phyloP scores from a whole-genome alignment of 1,140 invertebrate genomes.

The Listronotus oregonensis region DNA sequence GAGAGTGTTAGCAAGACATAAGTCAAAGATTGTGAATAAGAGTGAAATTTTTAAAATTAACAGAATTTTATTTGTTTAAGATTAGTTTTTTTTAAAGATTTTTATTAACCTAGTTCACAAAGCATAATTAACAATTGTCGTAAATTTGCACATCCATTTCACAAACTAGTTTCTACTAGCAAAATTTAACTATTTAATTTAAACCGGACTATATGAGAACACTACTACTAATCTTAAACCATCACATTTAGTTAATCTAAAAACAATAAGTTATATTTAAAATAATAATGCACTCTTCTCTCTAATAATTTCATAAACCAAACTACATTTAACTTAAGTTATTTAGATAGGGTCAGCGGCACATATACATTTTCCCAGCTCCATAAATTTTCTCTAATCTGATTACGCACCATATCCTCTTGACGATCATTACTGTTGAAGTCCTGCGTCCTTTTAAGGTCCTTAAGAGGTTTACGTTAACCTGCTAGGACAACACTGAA shows the following conservation, averaged over 20 bases:
- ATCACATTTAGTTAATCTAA: not conserved
- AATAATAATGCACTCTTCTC: slow-evolving; percentile 1
- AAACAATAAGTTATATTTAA: not conserved
- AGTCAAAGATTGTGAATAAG: too few relatives aligned
- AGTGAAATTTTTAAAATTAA: too few relatives aligned
- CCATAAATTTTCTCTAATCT: slow-evolving; percentile 33
- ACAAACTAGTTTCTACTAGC: too few relatives aligned
- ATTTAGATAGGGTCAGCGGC: slow-evolving; percentile 33
- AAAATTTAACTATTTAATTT: too few relatives aligned
- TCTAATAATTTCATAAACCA: slow-evolving; percentile 17
- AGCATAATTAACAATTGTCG: too few relatives aligned
- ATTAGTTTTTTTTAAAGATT: too few relatives aligned
- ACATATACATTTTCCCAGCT: slow-evolving; percentile 23
- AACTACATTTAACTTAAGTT: slow-evolving; percentile 24
- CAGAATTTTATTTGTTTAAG: too few relatives aligned
- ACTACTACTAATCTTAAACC: too few relatives aligned
- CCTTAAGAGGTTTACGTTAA: slow-evolving; percentile 35
- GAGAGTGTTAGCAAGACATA: too few relatives aligned
- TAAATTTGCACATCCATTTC: too few relatives aligned
- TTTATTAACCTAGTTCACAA: too few relatives aligned
- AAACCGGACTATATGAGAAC: too few relatives aligned
- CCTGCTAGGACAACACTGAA: slow-evolving; percentile 27
- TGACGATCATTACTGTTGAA: slow-evolving; percentile 28
- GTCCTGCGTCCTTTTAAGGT: slow-evolving; percentile 30
- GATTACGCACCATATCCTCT: slow-evolving; percentile 33